Percentiles rank a stretch among this genome's conserved stretches.
Evolutionary conservation across 2,113 vertebrate genomes (phyloP).

Genomic region (Chrysochloris asiatica): DNA sequence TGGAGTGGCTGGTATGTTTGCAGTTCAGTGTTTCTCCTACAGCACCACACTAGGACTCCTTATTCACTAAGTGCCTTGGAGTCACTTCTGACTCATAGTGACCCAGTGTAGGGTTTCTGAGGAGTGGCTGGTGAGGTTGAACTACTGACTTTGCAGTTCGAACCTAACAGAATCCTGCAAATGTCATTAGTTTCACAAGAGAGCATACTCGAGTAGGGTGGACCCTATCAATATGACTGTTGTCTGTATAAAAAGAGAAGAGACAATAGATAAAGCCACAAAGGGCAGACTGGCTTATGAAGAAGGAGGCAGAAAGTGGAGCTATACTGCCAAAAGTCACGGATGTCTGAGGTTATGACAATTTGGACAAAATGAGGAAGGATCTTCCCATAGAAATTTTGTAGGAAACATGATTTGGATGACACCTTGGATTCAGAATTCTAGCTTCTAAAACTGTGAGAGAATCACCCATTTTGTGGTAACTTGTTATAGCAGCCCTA

Average conservation of each 20-base stretch:
- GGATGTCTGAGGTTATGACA: background rate
- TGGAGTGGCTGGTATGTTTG: too few species aligned
- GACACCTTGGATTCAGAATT: background rate
- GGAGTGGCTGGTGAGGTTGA: too few species aligned
- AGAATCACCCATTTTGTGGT: background rate
- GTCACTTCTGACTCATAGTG: too few species aligned
- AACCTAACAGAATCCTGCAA: background rate
- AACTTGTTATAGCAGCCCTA: background rate
- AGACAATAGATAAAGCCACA: background rate
- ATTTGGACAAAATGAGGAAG: background rate
- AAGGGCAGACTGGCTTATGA: background rate
- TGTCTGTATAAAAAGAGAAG: background rate
- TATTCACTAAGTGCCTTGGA: too few species aligned
- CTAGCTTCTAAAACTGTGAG: background rate
- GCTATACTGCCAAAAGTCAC: background rate
- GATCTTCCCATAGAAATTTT: background rate
- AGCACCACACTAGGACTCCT: too few species aligned
- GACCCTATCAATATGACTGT: background rate
- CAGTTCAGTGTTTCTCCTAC: too few species aligned
- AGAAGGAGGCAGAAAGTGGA: background rate
- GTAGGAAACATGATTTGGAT: background rate
- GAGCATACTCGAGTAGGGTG: too few species aligned
- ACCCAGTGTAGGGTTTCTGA: too few species aligned
- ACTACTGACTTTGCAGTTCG: too few species aligned
- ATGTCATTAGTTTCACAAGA: background rate